Evolutionary conservation across 35 echinoderm and acorn worm genomes (phyloP).

Genomic region (Hemicentrotus pulcherrimus): DNA sequence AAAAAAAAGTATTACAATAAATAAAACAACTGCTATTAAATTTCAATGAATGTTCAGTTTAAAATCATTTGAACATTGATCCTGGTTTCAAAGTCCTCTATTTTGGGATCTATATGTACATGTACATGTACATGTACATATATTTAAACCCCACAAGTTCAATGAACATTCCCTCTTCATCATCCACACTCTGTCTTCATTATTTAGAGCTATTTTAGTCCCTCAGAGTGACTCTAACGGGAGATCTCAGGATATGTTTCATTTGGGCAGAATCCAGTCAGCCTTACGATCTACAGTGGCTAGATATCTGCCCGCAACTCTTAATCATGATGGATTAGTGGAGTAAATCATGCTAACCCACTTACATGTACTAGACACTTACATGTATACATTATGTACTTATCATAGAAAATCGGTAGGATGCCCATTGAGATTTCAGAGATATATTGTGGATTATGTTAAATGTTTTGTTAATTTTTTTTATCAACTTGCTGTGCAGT

Average conservation of each 20-base stretch:
- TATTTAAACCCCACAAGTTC: no score
- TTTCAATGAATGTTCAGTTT: no score
- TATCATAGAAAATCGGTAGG: not conserved
- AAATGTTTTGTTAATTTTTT: no score
- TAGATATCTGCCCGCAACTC: not conserved
- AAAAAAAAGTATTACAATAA: no score
- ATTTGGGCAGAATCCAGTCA: not conserved
- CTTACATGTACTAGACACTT: not conserved
- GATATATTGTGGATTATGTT: no score
- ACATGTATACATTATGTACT: not conserved
- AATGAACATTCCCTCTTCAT: not conserved
- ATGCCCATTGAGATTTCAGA: not conserved
- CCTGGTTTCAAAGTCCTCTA: no score
- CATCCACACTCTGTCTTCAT: not conserved
- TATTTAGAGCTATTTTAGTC: not conserved
- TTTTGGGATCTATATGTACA: not conserved
- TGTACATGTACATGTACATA: not conserved
- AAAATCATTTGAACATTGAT: no score
- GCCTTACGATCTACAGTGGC: not conserved
- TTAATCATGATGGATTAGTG: not conserved
- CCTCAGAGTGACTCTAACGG: not conserved
- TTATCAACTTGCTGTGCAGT: no score
- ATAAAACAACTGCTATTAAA: no score
- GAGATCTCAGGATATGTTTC: not conserved
- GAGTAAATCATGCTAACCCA: not conserved